A percentile compares a stretch with the other conserved stretches of the same genome.
phyloP scores from a whole-genome alignment of 2,113 vertebrate species.

The Osmerus eperlanus region DNA sequence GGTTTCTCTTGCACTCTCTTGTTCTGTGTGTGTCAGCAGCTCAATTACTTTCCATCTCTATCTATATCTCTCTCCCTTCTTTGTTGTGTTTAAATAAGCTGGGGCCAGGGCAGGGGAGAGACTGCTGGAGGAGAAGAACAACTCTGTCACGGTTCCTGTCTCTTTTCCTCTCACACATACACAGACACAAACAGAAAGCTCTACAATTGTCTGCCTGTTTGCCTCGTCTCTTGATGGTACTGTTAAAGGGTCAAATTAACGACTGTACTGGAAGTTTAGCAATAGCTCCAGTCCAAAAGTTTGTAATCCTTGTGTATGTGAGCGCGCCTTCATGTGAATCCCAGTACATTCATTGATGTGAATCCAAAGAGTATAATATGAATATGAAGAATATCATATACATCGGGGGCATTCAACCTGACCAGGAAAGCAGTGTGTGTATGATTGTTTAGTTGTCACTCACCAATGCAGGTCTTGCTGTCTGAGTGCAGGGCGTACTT shows the following conservation, averaged over 20 bases:
- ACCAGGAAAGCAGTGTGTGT: neutral
- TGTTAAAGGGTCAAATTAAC: neutral
- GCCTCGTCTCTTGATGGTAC: neutral
- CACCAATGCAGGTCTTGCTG: constrained; percentile 95
- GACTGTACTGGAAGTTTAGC: too few relatives aligned
- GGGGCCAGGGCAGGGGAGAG: constrained; percentile 6
- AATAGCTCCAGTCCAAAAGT: neutral
- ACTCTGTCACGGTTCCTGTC: neutral
- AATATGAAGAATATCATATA: neutral
- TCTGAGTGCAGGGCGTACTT: constrained; percentile 95
- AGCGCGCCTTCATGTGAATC: neutral
- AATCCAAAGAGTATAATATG: neutral
- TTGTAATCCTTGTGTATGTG: neutral
- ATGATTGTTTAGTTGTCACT: constrained; percentile 63
- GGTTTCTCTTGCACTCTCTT: neutral
- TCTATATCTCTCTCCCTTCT: neutral
- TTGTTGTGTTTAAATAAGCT: constrained; percentile 32
- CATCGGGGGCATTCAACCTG: neutral
- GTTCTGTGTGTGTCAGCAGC: neutral
- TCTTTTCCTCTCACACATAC: neutral
- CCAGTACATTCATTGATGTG: too few relatives aligned
- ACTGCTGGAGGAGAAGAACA: neutral
- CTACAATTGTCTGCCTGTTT: too few relatives aligned
- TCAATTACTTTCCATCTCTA: neutral
- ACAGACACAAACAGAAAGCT: too few relatives aligned